These are phyloP conservation scores for Drosophila subsilvestris DNA, from an alignment of 2,888 invertebrate species.

Conservation along the genomic window DNA sequence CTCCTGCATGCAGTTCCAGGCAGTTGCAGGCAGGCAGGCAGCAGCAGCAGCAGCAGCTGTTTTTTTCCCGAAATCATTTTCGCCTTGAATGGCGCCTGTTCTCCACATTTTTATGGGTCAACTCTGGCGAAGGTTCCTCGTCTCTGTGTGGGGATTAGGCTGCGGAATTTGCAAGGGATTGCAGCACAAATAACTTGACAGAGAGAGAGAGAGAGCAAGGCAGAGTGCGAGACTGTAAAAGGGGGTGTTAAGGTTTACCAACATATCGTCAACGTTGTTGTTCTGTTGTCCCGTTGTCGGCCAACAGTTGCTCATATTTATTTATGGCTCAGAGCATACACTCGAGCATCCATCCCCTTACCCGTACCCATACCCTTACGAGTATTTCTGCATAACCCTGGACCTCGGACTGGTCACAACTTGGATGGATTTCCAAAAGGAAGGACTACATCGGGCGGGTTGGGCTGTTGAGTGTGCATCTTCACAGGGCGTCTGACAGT, in stretches of 20 bases:
- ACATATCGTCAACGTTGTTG: constrained; percentile 71
- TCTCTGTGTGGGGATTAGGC: constrained; percentile 3
- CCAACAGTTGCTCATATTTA: constrained; percentile 70
- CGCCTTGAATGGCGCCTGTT: constrained; percentile 23
- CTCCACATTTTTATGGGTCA: constrained; percentile 27
- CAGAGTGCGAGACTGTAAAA: not conserved
- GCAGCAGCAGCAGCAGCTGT: not conserved
- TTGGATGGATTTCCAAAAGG: constrained; percentile 21
- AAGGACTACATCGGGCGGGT: not conserved
- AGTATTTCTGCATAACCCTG: constrained; percentile 34
- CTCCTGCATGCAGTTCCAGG: constrained; percentile 34
- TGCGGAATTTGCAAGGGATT: not conserved
- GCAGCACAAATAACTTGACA: not conserved
- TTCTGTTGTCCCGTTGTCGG: constrained; percentile 41
- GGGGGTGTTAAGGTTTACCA: constrained; percentile 73
- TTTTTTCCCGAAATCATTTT: constrained; percentile 34
- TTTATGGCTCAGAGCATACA: constrained; percentile 66
- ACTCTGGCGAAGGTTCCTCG: not conserved
- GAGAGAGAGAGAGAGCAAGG: not conserved
- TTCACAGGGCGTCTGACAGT: constrained; percentile 58
- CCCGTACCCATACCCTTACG: constrained; percentile 5
- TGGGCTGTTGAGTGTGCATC: constrained; percentile 38
- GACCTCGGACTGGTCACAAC: constrained; percentile 63
- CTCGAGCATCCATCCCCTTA: not conserved
- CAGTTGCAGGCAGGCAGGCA: not conserved